These are phyloP conservation scores for Ceratitis capitata DNA, from an alignment of 1,140 invertebrate genomes.

Conservation along the genomic window DNA sequence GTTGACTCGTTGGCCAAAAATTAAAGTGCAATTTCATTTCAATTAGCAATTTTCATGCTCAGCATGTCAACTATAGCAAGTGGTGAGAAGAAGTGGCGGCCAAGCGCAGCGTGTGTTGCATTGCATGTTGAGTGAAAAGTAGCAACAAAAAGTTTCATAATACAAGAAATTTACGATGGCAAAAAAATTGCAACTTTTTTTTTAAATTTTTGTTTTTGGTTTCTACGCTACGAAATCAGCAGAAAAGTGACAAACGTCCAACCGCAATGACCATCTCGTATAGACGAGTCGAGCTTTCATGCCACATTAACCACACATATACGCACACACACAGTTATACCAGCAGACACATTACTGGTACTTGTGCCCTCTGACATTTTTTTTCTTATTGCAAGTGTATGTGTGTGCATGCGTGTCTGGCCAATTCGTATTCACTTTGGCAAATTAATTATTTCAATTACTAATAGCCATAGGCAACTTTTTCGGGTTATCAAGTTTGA, in stretches of 20 bases:
- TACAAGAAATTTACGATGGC: not conserved
- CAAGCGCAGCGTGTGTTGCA: not conserved
- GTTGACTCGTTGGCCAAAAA: conserved; percentile 21
- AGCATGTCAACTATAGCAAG: conserved; percentile 1
- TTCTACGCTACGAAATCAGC: not conserved
- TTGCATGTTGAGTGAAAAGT: not conserved
- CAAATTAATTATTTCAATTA: conserved; percentile 28
- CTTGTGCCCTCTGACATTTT: not conserved
- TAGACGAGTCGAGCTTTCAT: conserved; percentile 16
- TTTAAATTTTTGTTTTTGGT: no score
- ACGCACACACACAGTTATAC: not conserved
- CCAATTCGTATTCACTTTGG: conserved; percentile 5
- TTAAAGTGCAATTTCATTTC: conserved; percentile 23
- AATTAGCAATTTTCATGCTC: conserved; percentile 25
- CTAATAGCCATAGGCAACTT: conserved; percentile 2
- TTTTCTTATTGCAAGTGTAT: not conserved
- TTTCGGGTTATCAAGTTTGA: not conserved
- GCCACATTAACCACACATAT: conserved; percentile 2
- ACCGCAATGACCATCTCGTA: conserved; percentile 22
- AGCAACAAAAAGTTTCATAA: not conserved
- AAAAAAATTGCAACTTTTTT: no score
- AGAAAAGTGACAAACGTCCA: conserved; percentile 4
- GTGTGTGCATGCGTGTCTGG: not conserved
- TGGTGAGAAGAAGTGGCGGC: not conserved
- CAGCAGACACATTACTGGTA: not conserved